These are phyloP conservation scores for Phortica okadai DNA, from an alignment of 2,888 invertebrate genomes.

Conservation along the genomic window DNA sequence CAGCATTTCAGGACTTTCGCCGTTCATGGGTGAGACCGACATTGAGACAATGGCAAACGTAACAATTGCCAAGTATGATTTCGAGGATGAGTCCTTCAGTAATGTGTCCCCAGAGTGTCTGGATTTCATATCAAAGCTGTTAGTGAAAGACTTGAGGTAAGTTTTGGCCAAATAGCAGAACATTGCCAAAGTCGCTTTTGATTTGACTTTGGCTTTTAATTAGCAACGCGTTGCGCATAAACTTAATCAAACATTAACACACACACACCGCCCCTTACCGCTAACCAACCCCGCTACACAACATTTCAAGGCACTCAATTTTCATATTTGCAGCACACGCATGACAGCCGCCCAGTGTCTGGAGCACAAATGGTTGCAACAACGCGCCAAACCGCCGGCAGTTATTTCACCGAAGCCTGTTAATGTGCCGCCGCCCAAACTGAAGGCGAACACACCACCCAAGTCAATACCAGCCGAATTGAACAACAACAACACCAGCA, in stretches of 20 bases:
- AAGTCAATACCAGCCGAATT: constrained; percentile 39
- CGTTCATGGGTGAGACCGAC: constrained; percentile 98
- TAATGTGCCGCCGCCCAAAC: constrained; percentile 63
- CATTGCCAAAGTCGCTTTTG: no score
- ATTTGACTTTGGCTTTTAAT: constrained; percentile 47
- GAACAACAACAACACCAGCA: constrained; percentile 9
- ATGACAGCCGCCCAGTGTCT: constrained; percentile 90
- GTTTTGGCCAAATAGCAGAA: constrained; percentile 64
- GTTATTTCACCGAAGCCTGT: constrained; percentile 65
- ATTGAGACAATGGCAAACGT: constrained; percentile 99
- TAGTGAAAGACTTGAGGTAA: constrained; percentile 95
- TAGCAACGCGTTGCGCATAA: constrained; percentile 44
- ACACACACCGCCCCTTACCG: constrained; percentile 41
- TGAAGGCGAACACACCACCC: constrained; percentile 71
- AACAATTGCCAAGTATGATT: constrained; percentile 97
- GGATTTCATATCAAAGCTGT: constrained; percentile 94
- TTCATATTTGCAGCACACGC: constrained; percentile 80
- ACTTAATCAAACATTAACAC: constrained; percentile 45
- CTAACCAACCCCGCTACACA: constrained; percentile 42
- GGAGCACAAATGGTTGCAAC: constrained; percentile 90
- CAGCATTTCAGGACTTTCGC: constrained; percentile 95
- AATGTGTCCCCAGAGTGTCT: constrained; percentile 96
- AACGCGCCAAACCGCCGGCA: constrained; percentile 76
- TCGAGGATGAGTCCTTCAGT: constrained; percentile 97
- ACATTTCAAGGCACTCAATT: no score